phyloP scores from a whole-genome alignment of 2,888 invertebrate genomes.

The Acanthoscelides obtectus region DNA sequence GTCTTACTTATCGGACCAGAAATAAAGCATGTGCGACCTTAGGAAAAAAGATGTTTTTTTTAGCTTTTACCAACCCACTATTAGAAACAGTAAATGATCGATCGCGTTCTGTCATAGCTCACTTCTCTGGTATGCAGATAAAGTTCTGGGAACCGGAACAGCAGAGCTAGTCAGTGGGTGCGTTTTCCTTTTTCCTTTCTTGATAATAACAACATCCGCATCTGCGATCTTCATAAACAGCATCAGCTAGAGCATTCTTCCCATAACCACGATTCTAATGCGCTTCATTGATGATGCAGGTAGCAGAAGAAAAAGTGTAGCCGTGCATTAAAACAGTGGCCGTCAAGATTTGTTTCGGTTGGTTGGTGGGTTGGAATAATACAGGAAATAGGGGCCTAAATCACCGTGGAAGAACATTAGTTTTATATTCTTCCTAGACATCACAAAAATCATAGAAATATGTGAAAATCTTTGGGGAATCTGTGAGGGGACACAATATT shows the following conservation, averaged over 20 bases:
- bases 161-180: background rate
- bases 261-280: background rate
- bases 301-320: background rate
- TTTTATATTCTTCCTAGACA: no score
- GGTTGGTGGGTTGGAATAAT: constrained; percentile 22
- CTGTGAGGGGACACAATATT: no score
- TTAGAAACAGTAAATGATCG: no score
- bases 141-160: background rate
- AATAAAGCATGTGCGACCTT: no score
- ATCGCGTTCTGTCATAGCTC: background rate
- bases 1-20: no score
- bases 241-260: background rate
- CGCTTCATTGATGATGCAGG: background rate
- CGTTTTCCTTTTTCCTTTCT: background rate
- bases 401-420: no score
- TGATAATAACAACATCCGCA: background rate
- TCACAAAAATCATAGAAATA: no score
- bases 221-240: background rate
- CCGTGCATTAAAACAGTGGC: background rate
- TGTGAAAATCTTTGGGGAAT: no score
- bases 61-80: no score
- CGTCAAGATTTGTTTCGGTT: constrained; percentile 18
- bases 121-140: background rate
- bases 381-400: no score
- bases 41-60: no score